Evolutionary conservation across 1,140 invertebrate genomes (phyloP).

Genomic region (Spodoptera frugiperda): DNA sequence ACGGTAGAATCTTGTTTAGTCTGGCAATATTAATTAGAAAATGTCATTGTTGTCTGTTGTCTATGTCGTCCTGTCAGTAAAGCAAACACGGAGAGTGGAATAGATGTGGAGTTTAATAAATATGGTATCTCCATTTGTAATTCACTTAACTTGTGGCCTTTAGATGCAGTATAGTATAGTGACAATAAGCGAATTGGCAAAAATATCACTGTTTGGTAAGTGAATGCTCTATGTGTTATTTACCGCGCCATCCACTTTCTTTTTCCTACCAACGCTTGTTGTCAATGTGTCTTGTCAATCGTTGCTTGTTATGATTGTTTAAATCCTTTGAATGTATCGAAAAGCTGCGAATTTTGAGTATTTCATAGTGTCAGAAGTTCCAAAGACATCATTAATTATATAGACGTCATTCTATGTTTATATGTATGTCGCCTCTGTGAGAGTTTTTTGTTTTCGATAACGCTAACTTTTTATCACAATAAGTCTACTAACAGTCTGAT

Average conservation of each 20-base stretch:
- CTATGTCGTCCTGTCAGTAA: not conserved
- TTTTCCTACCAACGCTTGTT: slow-evolving; percentile 43
- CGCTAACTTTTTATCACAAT: too few species aligned
- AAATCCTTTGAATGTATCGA: too few species aligned
- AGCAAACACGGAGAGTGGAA: slow-evolving; percentile 18
- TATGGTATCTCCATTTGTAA: too few species aligned
- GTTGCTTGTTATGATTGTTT: slow-evolving; percentile 44
- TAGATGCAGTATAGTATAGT: slow-evolving; percentile 17
- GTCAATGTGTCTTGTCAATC: slow-evolving; percentile 9
- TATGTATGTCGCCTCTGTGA: too few species aligned
- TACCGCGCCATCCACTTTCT: slow-evolving; percentile 66
- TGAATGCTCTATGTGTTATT: slow-evolving; percentile 17
- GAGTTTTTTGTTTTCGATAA: too few species aligned
- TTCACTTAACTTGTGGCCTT: slow-evolving; percentile 6
- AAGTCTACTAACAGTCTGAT: too few species aligned
- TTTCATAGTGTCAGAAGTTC: too few species aligned
- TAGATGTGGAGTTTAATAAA: slow-evolving; percentile 21
- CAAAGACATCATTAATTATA: too few species aligned
- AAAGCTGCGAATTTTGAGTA: too few species aligned
- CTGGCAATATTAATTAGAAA: slow-evolving; percentile 6
- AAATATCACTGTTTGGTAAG: slow-evolving; percentile 5
- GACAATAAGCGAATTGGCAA: slow-evolving; percentile 16
- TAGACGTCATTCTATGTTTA: too few species aligned
- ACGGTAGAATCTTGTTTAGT: not conserved
- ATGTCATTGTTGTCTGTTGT: not conserved